phyloP scores from a whole-genome alignment of 2,797 vertebrate genomes.

The Pteropus rufus region DNA sequence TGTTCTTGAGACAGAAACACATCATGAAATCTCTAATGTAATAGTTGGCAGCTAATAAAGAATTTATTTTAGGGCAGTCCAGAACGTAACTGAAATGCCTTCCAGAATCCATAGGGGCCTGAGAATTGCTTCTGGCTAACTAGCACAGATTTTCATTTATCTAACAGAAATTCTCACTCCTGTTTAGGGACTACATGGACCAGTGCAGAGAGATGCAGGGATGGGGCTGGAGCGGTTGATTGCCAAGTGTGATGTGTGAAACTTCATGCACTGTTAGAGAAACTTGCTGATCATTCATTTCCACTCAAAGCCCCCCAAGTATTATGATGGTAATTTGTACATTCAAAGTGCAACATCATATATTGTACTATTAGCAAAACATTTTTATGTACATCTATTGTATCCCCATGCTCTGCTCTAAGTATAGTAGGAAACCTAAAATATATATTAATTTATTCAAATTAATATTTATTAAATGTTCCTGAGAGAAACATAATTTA shows the following conservation, averaged over 20 bases:
- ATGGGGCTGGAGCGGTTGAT: neutral
- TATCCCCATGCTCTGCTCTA: neutral
- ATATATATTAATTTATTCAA: neutral
- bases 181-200: neutral
- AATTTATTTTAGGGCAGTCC: constrained; percentile 34
- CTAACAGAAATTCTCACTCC: neutral
- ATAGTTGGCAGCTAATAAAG: constrained; percentile 60
- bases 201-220: neutral
- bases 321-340: neutral
- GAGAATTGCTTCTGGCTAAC: neutral
- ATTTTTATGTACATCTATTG: neutral
- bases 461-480: neutral
- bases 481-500: neutral
- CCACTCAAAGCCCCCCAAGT: neutral
- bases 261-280: neutral
- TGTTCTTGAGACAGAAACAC: constrained; percentile 30
- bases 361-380: neutral
- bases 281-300: neutral
- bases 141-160: neutral
- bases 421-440: neutral
- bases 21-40: constrained; percentile 48
- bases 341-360: neutral
- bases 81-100: neutral
- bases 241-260: neutral
- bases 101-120: neutral